Conservation (phyloP, 2,113 vertebrate species). For the Sciurus niger region DNA sequence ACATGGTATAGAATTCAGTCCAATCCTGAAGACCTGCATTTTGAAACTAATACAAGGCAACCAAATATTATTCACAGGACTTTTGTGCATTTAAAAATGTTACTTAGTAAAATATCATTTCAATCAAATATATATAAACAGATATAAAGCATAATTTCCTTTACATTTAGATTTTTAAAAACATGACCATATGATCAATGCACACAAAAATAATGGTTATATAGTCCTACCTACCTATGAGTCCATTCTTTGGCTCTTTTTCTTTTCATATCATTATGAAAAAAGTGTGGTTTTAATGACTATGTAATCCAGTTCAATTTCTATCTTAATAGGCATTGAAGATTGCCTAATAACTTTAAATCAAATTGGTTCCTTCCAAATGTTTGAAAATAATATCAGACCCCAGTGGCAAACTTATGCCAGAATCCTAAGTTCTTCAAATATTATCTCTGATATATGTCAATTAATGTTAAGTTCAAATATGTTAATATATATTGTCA, state of each 20-base stretch:
- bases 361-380: background rate
- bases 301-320: background rate
- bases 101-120: background rate
- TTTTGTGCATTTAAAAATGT: background rate
- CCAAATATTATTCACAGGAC: background rate
- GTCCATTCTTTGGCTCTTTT: background rate
- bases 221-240: background rate
- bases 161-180: background rate
- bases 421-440: background rate
- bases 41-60: background rate
- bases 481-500: background rate
- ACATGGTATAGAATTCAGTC: background rate
- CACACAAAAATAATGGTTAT: background rate
- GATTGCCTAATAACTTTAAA: background rate
- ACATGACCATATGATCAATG: background rate
- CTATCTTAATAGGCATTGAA: background rate
- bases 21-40: background rate
- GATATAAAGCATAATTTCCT: background rate
- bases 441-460: conserved; percentile 10
- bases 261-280: background rate
- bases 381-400: conserved; percentile 40
- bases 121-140: background rate
- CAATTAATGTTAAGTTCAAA: conserved; percentile 23
- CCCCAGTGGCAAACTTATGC: background rate
- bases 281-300: background rate